Evolutionary conservation across 1,140 invertebrate genomes (phyloP).

Genomic region (Dendrolimus kikuchii): DNA sequence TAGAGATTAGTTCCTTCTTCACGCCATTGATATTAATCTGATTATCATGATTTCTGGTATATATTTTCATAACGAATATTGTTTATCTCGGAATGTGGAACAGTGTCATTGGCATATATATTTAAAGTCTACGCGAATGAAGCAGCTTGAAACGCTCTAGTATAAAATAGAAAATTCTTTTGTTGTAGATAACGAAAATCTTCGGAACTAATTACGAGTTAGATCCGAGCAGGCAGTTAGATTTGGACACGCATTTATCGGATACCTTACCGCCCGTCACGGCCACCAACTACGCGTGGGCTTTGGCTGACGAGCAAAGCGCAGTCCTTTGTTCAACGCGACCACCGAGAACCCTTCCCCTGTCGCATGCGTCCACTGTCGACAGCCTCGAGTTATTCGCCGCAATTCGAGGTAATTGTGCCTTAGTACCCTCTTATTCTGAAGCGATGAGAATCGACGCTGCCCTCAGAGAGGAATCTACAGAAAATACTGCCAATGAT

Average conservation of each 20-base stretch:
- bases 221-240: slow-evolving; percentile 55
- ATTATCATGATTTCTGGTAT: no score
- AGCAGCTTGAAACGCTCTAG: no score
- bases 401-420: slow-evolving; percentile 64
- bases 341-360: slow-evolving; percentile 80
- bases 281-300: slow-evolving; percentile 51
- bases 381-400: slow-evolving; percentile 61
- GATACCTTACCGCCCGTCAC: slow-evolving; percentile 63
- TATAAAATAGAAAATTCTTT: neutral
- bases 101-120: no score
- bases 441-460: slow-evolving; percentile 74
- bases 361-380: slow-evolving; percentile 73
- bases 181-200: slow-evolving; percentile 77
- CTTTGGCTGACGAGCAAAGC: slow-evolving; percentile 74
- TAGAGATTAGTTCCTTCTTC: no score
- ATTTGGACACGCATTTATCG: slow-evolving; percentile 66
- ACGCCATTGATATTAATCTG: no score
- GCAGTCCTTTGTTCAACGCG: slow-evolving; percentile 74
- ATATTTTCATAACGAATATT: no score
- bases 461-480: slow-evolving; percentile 52
- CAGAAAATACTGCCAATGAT: slow-evolving; percentile 31
- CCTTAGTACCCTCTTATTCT: slow-evolving; percentile 74
- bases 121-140: no score
- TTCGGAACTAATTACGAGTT: slow-evolving; percentile 81
- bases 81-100: no score